A percentile compares a stretch with the other conserved stretches of the same genome.
Evolutionary conservation across 1,140 invertebrate species (phyloP).

Genomic region (Drosophila asahinai): DNA sequence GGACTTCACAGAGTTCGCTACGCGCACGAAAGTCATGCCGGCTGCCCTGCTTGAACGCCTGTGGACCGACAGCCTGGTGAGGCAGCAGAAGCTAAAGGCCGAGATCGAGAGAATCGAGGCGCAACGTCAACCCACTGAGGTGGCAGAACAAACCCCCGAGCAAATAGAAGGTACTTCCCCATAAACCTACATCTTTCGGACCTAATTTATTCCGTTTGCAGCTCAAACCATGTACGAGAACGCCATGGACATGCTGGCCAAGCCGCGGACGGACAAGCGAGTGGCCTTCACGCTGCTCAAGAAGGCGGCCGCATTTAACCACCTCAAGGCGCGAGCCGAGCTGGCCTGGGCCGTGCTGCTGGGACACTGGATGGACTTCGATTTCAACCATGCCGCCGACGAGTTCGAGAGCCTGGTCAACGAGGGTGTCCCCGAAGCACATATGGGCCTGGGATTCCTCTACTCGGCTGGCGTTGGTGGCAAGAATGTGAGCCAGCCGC

Average conservation of each 20-base stretch:
- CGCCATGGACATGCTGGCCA: conserved; percentile 70
- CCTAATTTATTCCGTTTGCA: conserved; percentile 11
- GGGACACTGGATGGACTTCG: conserved; percentile 90
- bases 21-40: conserved; percentile 64
- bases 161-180: conserved; percentile 66
- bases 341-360: conserved; percentile 95
- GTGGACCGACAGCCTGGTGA: conserved; percentile 64
- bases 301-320: conserved; percentile 91
- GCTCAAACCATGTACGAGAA: conserved; percentile 72
- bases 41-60: conserved; percentile 67
- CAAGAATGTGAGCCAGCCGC: conserved; percentile 93
- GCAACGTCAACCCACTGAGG: conserved; percentile 4
- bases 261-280: conserved; percentile 66
- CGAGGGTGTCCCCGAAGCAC: conserved; percentile 93
- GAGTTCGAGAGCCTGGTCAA: conserved; percentile 92
- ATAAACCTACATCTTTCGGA: background rate
- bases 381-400: conserved; percentile 90
- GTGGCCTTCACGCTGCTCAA: conserved; percentile 64
- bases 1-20: conserved; percentile 42
- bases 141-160: conserved; percentile 50
- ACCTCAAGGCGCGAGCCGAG: conserved; percentile 92
- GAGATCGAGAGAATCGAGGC: conserved; percentile 68
- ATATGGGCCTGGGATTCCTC: conserved; percentile 95
- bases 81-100: conserved; percentile 71
- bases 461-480: conserved; percentile 94